Percentiles rank a stretch among this genome's conserved stretches.
These are phyloP conservation scores for Eristalis intricaria DNA, from an alignment of 2,888 invertebrate species.

Conservation along the genomic window DNA sequence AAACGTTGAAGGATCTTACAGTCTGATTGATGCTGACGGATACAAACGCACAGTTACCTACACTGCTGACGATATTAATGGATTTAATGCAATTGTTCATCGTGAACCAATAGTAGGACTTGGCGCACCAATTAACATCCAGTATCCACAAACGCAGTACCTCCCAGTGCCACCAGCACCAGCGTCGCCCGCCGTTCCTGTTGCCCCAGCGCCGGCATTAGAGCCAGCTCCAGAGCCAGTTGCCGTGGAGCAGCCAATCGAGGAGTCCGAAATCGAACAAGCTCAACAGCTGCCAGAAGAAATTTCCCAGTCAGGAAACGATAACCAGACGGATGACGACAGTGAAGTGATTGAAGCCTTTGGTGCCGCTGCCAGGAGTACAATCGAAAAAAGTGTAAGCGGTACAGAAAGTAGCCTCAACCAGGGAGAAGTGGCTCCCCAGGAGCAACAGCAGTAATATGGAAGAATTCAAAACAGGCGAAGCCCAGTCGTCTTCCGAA, in stretches of 20 bases:
- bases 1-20: conserved; percentile 83
- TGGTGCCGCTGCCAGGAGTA: conserved; percentile 49
- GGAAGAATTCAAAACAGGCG: background rate
- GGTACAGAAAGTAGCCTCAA: conserved; percentile 33
- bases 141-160: conserved; percentile 48
- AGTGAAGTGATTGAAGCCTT: conserved; percentile 76
- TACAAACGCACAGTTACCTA: conserved; percentile 83
- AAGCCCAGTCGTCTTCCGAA: background rate
- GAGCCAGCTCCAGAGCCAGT: background rate
- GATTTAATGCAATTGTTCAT: conserved; percentile 83
- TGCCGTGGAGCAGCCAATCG: conserved; percentile 35
- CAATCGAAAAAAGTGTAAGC: background rate
- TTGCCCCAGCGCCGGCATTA: conserved; percentile 67
- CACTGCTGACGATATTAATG: conserved; percentile 83
- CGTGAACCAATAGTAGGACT: conserved; percentile 80
- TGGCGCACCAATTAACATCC: conserved; percentile 65
- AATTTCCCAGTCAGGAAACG: conserved; percentile 23
- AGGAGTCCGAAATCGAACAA: conserved; percentile 36
- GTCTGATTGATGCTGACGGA: conserved; percentile 83
- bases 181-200: conserved; percentile 17
- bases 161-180: conserved; percentile 69
- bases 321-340: conserved; percentile 72
- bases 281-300: conserved; percentile 42
- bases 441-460: background rate
- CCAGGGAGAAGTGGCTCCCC: conserved; percentile 22